Evolutionary conservation across 2,888 invertebrate species (phyloP).

Genomic region (Poecilus cupreus): DNA sequence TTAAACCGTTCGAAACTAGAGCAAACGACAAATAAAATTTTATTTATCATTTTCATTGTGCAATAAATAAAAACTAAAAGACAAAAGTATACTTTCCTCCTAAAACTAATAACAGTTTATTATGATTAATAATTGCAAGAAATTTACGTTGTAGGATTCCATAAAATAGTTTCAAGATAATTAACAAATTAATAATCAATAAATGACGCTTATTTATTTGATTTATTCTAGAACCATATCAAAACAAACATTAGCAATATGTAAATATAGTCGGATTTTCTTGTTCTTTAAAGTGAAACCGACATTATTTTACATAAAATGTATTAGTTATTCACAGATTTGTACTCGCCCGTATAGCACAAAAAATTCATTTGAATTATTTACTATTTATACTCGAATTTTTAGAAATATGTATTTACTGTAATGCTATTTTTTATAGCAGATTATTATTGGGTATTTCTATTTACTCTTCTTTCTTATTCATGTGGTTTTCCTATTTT

Average conservation of each 20-base stretch:
- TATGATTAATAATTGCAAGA: too few species aligned
- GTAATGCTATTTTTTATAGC: too few species aligned
- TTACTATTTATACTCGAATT: too few species aligned
- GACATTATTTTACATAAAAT: too few species aligned
- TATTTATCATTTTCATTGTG: neutral
- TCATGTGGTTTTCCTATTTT: neutral
- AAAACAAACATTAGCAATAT: conserved; percentile 1
- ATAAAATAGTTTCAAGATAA: neutral
- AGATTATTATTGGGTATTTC: too few species aligned
- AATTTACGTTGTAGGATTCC: too few species aligned
- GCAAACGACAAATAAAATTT: neutral
- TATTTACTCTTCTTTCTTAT: neutral
- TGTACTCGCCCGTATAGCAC: too few species aligned
- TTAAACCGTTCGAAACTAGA: too few species aligned
- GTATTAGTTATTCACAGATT: too few species aligned
- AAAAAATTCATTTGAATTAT: too few species aligned
- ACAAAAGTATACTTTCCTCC: neutral
- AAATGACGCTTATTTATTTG: conserved; percentile 1
- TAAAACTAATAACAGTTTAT: neutral
- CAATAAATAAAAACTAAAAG: neutral
- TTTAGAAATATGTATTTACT: too few species aligned
- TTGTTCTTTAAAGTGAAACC: too few species aligned
- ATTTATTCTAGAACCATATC: neutral
- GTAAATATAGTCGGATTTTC: neutral
- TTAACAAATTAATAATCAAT: neutral